Base-by-base conservation (phyloP, 1,140 invertebrate genomes). In the Euborellia annulipes region DNA sequence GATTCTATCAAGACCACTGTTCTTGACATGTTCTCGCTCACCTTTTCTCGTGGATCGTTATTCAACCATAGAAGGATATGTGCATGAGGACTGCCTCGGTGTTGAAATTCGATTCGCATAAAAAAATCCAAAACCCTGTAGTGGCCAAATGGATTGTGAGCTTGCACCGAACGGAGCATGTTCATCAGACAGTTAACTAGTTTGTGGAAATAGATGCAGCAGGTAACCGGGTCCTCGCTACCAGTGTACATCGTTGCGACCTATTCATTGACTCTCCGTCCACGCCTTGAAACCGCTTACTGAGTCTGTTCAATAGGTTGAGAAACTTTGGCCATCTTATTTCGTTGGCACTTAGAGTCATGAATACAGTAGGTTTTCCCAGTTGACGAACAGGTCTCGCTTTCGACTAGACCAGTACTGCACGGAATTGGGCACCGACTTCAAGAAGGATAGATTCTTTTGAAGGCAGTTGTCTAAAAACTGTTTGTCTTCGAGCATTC, bases 61-160 rank as follows among this genome's bases (percentile, higher is more conserved):
- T 48, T 45, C 11, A 62, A 41, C 61, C 58, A 62, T 2, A 54
- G 16, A 36, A 62, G 44, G 30, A 53, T 56, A 48, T 62, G 61
- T 7, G 52, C 52, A 50, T 54, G 56, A 42, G 54, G 62, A 56
- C 57, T 64, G 17, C 60, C 68, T 48, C 57, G 53, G 56, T 65
- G 61, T 55, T 64, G 62, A 57, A 65, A 69, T 59, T 63, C 65
- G 51, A 63, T 61, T 54, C 58, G 36, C 52, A 48, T 55, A 34
- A 55, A 62, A 38, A 54, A 62, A 48, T 61, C 7, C 3, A 49
- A 9, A 45, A 59, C 47, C n/a, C 22, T 17, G 47, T 58, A 54
- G 46, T 55, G 47, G 37, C 45, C 41, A 41, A 61, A 61, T 9
- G 54, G 52, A 50, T 50, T 53, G 18, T 22, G 51, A 6, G 23